A percentile compares a stretch with the other conserved stretches of the same genome.
Conservation (phyloP, 2,888 invertebrate genomes). For the Limnephilus auricula region DNA sequence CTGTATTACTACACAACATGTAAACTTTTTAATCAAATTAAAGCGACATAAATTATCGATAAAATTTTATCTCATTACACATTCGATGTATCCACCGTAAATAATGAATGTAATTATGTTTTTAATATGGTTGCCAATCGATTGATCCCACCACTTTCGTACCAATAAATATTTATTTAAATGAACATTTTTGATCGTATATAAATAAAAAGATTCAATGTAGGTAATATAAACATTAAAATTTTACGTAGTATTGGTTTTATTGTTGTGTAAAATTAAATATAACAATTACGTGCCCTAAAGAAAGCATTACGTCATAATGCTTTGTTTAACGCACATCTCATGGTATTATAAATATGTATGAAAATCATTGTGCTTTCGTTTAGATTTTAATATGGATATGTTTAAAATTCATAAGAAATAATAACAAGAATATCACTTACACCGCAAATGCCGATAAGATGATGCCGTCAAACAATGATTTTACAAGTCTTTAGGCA, state of each 20-base stretch:
- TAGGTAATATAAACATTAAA: neutral
- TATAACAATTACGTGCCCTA: too few relatives aligned
- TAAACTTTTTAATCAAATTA: neutral
- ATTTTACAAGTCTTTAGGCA: neutral
- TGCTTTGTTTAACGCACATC: neutral
- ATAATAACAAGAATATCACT: neutral
- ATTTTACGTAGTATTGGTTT: neutral
- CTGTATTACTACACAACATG: neutral
- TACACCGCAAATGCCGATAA: neutral
- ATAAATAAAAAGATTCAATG: neutral
- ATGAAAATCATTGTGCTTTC: neutral
- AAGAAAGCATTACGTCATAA: neutral
- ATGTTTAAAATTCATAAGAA: neutral
- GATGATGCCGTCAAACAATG: neutral
- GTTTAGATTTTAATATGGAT: neutral
- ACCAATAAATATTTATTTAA: too few relatives aligned
- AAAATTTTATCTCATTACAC: neutral
- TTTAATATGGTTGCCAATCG: neutral
- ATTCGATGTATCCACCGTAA: neutral
- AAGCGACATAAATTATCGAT: neutral
- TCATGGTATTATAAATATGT: too few relatives aligned
- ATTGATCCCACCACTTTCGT: neutral
- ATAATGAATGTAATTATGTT: neutral
- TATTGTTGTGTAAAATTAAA: too few relatives aligned
- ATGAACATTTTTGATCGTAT: too few relatives aligned